Evolutionary conservation across 2,797 vertebrate species (phyloP), one percentile per base, ranked within the genome.

Genomic region (Cichlasoma orientale): DNA sequence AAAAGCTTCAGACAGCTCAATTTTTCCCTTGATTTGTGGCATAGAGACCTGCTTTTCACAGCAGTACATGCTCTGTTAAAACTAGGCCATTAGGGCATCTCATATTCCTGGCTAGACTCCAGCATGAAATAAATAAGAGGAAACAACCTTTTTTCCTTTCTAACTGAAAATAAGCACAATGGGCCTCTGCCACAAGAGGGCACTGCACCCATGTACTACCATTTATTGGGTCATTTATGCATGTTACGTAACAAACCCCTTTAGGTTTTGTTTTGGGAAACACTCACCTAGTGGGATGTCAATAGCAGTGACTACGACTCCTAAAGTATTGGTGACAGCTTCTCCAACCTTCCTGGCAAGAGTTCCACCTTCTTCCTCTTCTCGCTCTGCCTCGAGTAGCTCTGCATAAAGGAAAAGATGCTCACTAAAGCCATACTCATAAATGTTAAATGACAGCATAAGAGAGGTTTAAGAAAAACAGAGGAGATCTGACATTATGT

Each of bases 311-410:
- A 96, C 98, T 85, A 99, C 98, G 0, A 98, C 98, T 84, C 98
- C 98, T 56, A 99, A 87, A 0, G 98, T 99, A 92, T 97, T 99
- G 93, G 98, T 97, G 84, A 99, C 98, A 1, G 97, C 98, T 89
- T 99, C 98, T 29, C 98, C 98, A 80, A 99, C 98, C 92, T 98
- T 99, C 90, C 98, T 97, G 83, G 98, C 98, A 54, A 99, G 95
- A 0, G 96, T 99, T 19, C 98, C 96, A 0, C 97, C 96, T 93
- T 99, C 98, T 5, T 99, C 98, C 16, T 99, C 98, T 44, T 96
- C 96, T 1, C 90, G 82, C 31, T 95, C 94, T 25, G 90, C 87
- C 56, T 95, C 92, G 19, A 93, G 72, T 69, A 92, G 63, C 80
- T 95, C 95, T 96, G 89, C 52, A 71, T 11, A 7, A 38, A 78